Conservation (phyloP, 2,113 vertebrate species). For the Pseudopodoces humilis region DNA sequence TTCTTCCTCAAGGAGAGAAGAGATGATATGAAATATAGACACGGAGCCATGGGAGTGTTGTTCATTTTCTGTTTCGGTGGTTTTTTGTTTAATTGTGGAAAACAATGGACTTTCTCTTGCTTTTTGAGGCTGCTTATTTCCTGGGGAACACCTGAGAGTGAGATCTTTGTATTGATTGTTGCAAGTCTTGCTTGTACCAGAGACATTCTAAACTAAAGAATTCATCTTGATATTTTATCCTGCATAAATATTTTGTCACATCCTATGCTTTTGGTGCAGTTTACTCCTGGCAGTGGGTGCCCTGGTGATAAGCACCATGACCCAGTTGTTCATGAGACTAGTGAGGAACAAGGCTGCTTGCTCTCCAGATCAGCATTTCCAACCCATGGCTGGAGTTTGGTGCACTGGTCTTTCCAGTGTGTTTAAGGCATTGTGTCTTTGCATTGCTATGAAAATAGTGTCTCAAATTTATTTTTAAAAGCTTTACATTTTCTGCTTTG, state of each 20-base stretch:
- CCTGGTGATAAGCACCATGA: neutral
- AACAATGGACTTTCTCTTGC: neutral
- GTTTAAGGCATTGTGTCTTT: neutral
- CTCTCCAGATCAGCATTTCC: neutral
- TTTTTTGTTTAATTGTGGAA: neutral
- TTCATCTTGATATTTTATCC: neutral
- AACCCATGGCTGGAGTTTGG: neutral
- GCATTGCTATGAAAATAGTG: neutral
- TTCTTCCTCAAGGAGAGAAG: neutral
- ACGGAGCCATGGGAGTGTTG: fast-evolving
- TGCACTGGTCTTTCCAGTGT: neutral
- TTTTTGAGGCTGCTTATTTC: neutral
- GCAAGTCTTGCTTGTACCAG: neutral
- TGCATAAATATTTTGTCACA: neutral
- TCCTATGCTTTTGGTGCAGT: neutral
- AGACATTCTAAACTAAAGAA: neutral
- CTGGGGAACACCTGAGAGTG: neutral
- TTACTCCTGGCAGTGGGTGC: neutral
- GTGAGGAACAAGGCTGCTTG: neutral
- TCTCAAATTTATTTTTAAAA: neutral
- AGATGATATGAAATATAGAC: neutral
- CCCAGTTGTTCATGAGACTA: fast-evolving
- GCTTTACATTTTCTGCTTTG: neutral
- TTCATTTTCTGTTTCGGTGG: neutral
- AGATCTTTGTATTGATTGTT: neutral